Base-by-base conservation (phyloP, 2,113 vertebrate species). In the Hoplias malabaricus region DNA sequence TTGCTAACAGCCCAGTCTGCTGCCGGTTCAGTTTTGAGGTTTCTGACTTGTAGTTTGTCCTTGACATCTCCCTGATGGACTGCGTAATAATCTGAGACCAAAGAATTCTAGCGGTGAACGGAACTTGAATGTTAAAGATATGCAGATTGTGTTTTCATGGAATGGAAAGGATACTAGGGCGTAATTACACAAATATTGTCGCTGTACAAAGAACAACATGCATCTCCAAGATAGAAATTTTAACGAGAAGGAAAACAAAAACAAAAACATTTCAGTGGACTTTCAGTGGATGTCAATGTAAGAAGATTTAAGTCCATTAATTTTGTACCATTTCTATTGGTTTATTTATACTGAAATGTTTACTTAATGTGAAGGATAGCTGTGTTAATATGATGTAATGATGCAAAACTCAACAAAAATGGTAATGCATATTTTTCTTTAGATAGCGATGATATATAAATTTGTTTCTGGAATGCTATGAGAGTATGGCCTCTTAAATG, bases 1-100 rank as follows among this genome's bases (percentile, higher is more conserved):
- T 54, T 67, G 74, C 79, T 85, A 82, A 86, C 83, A 80, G 9
- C 79, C 75, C 79, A 70, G 56, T 82, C 70, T 82, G 38, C 69
- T 80, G 53, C 27, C 42, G 81, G 77, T 82, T 84, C 84, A 84
- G 87, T 57, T 82, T 80, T 23, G 19, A 34, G 65, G 84, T 78
- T 70, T 27, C 67, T n/a, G 14, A 43, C 42, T 57, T 66, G 85
- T 83, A 80, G 83, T 81, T 87, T 82, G 85, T 88, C 87, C 86
- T 90, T 88, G 88, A 82, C 78, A 69, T 78, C 75, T 80, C 67
- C 46, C 73, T 84, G 79, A 87, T 86, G 82, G 82, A 54, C 79
- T 78, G 62, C 78, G 81, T 73, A 82, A 85, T 88, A 79, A 85
- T 48, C 73, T 65, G 50, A 36, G 38, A 61, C 71, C 79, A 66